A percentile compares a stretch with the other conserved stretches of the same genome.
Evolutionary conservation across 2,888 invertebrate genomes (phyloP).

Genomic region (Scrobipalpa costella): DNA sequence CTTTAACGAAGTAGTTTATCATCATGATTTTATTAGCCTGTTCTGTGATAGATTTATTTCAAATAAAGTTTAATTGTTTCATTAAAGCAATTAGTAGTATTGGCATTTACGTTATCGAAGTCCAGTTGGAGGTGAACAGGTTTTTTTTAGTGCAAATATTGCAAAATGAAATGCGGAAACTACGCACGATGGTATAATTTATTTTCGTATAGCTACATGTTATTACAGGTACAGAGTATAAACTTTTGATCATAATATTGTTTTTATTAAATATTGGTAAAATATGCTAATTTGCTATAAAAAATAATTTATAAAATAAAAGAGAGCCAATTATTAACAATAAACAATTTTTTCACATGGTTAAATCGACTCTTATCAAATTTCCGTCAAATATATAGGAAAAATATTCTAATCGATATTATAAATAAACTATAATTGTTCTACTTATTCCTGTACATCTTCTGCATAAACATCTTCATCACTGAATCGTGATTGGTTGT

Average conservation of each 20-base stretch:
- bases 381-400: too few species aligned
- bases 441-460: background rate
- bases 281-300: background rate
- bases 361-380: too few species aligned
- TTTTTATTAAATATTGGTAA: background rate
- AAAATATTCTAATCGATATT: too few species aligned
- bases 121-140: constrained; percentile 17
- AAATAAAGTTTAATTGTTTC: background rate
- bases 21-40: background rate
- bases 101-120: background rate
- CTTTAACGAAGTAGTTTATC: background rate
- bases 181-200: background rate
- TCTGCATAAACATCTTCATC: constrained; percentile 1
- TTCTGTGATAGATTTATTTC: background rate
- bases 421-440: too few species aligned
- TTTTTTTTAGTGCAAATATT: constrained; percentile 4
- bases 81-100: background rate
- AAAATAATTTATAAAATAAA: too few species aligned
- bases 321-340: too few species aligned
- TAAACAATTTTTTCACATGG: too few species aligned
- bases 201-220: background rate
- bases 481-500: constrained; percentile 3
- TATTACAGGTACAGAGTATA: background rate
- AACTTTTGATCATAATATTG: background rate
- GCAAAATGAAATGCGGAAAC: constrained; percentile 17